Conservation (phyloP, 1,140 invertebrate genomes). For the Rhyzopertha dominica region DNA sequence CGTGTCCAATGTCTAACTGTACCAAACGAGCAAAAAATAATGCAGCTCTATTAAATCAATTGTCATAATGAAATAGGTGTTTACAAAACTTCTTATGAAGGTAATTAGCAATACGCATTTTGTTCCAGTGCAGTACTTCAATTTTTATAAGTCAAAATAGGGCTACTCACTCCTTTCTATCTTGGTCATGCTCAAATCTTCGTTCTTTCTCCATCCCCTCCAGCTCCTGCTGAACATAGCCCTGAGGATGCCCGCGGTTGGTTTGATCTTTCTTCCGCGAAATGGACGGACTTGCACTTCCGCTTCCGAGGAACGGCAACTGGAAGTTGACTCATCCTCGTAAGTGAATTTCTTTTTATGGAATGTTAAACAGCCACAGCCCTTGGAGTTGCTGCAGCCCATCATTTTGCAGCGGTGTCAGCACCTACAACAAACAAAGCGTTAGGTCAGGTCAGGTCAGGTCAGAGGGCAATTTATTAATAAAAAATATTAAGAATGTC, state of each 20-base stretch:
- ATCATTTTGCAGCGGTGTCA: not conserved
- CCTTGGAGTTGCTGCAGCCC: slow-evolving; percentile 8
- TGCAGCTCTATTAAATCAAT: no score
- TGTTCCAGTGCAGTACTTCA: no score
- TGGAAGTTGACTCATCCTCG: slow-evolving; percentile 16
- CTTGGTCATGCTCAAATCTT: slow-evolving; percentile 58
- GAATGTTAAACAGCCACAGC: slow-evolving; percentile 10
- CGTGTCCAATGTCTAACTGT: no score
- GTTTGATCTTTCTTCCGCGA: slow-evolving; percentile 5
- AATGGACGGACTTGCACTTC: slow-evolving; percentile 8
- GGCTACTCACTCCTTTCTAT: slow-evolving; percentile 63
- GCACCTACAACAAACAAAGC: slow-evolving; percentile 1
- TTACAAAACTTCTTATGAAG: no score
- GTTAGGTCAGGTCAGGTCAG: no score
- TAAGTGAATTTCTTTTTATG: slow-evolving; percentile 13
- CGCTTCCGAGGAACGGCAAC: slow-evolving; percentile 14
- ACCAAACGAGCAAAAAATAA: no score
- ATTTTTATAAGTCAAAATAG: no score
- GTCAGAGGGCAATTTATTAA: no score
- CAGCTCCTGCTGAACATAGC: slow-evolving; percentile 11
- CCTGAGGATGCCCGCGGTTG: slow-evolving; percentile 10
- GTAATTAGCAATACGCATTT: no score
- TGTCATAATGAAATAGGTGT: no score
- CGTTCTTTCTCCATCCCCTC: slow-evolving; percentile 15
- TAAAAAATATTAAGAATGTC: no score